phyloP scores from a whole-genome alignment of 2,113 vertebrate species.

The Rhinogobius similis region DNA sequence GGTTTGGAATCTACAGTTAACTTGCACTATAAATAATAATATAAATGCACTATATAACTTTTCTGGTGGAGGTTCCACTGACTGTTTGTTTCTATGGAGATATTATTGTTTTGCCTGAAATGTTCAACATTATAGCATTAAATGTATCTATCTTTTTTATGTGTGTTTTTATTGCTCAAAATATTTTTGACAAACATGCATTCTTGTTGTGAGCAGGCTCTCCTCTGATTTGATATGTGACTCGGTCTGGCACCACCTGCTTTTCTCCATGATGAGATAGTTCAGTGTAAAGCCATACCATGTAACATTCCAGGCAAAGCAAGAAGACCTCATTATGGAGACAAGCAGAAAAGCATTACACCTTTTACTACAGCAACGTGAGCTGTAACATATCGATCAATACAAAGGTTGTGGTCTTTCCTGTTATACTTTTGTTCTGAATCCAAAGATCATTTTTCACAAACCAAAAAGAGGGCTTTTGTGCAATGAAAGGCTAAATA shows the following conservation, averaged over 20 bases:
- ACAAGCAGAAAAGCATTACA: neutral
- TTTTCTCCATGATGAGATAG: neutral
- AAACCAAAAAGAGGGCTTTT: constrained; percentile 57
- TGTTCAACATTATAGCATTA: neutral
- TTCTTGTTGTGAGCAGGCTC: too few relatives aligned
- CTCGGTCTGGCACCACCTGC: neutral
- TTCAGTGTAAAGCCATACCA: neutral
- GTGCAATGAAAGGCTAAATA: constrained; percentile 61
- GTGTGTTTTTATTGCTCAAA: too few relatives aligned
- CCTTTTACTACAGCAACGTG: neutral
- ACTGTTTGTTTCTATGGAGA: neutral
- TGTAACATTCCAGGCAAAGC: neutral
- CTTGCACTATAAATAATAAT: too few relatives aligned
- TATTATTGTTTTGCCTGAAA: neutral
- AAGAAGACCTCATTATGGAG: neutral
- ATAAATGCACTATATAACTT: neutral
- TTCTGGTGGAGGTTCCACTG: neutral
- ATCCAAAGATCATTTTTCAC: constrained; percentile 68
- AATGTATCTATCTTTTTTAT: neutral
- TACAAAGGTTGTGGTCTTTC: neutral
- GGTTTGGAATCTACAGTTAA: too few relatives aligned
- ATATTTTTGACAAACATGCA: too few relatives aligned
- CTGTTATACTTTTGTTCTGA: constrained; percentile 36
- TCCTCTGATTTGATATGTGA: neutral
- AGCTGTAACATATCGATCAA: neutral